A percentile compares a stretch with the other conserved stretches of the same genome.
Conservation (phyloP, 2,797 vertebrate genomes). For the Gadopsis marmoratus region DNA sequence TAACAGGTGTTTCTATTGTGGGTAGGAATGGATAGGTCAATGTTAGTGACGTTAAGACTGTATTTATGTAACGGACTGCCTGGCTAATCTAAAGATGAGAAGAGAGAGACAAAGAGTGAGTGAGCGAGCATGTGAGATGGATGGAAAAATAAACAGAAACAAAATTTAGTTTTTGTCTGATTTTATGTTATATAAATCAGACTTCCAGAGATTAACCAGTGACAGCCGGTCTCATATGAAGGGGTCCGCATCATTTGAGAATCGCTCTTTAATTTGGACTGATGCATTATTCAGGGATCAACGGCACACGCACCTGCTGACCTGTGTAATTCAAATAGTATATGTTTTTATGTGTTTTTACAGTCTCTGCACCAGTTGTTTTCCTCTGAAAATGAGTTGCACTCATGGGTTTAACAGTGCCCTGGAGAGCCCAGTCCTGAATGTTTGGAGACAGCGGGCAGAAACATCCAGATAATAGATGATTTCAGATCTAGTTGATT, state of each 20-base stretch:
- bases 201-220: slow-evolving; percentile 5
- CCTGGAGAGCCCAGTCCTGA: slow-evolving; percentile 13
- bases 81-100: slow-evolving; percentile 10
- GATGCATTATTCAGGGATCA: slow-evolving; percentile 50
- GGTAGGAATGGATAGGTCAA: neutral
- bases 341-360: slow-evolving; percentile 44
- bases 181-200: slow-evolving; percentile 1
- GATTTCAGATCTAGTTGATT: slow-evolving; percentile 25
- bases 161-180: neutral
- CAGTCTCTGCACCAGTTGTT: slow-evolving; percentile 56
- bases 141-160: neutral
- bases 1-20: slow-evolving; percentile 5
- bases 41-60: neutral
- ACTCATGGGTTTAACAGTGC: slow-evolving; percentile 33
- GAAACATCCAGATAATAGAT: slow-evolving; percentile 29
- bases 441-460: slow-evolving; percentile 12
- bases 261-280: slow-evolving; percentile 78
- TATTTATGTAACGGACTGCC: neutral
- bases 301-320: slow-evolving; percentile 11
- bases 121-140: neutral
- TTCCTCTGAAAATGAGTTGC: slow-evolving; percentile 33
- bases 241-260: slow-evolving; percentile 26
- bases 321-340: slow-evolving; percentile 21
- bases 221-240: neutral
- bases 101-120: neutral